These are phyloP conservation scores for Grapholita molesta DNA, from an alignment of 1,140 invertebrate genomes.

Conservation along the genomic window DNA sequence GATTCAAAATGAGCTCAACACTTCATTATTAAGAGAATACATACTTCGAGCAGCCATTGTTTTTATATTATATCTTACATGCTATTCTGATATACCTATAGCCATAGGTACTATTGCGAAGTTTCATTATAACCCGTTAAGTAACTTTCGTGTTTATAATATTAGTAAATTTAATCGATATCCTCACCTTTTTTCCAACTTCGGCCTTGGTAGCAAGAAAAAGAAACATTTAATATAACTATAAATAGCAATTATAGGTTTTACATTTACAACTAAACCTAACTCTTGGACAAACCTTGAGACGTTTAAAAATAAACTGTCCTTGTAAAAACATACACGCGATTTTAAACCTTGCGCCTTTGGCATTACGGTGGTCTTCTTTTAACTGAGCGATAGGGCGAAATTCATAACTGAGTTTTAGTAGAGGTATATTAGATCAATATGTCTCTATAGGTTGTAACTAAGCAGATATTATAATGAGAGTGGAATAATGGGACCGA, in stretches of 20 bases:
- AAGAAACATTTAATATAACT: conserved; percentile 15
- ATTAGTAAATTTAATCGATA: conserved; percentile 5
- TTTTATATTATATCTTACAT: no score
- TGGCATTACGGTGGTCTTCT: background rate
- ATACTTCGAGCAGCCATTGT: no score
- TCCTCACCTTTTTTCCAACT: conserved; percentile 35
- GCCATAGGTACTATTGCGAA: no score
- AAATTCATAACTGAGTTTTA: background rate
- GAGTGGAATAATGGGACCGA: background rate
- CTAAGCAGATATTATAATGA: conserved; percentile 3
- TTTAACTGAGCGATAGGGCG: background rate
- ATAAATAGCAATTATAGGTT: background rate
- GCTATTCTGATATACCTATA: no score
- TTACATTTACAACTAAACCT: conserved; percentile 24
- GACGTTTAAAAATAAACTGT: background rate
- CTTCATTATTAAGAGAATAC: no score
- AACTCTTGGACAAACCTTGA: conserved; percentile 1
- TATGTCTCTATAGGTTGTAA: background rate
- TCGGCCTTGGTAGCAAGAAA: conserved; percentile 42
- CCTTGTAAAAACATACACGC: background rate
- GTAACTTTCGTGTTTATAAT: no score
- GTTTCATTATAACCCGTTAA: no score
- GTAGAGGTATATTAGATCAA: background rate
- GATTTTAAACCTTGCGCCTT: background rate
- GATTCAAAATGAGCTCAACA: no score